A percentile compares a stretch with the other conserved stretches of the same genome.
phyloP scores from a whole-genome alignment of 1,140 invertebrate genomes.

The Lordiphosa stackelbergi region DNA sequence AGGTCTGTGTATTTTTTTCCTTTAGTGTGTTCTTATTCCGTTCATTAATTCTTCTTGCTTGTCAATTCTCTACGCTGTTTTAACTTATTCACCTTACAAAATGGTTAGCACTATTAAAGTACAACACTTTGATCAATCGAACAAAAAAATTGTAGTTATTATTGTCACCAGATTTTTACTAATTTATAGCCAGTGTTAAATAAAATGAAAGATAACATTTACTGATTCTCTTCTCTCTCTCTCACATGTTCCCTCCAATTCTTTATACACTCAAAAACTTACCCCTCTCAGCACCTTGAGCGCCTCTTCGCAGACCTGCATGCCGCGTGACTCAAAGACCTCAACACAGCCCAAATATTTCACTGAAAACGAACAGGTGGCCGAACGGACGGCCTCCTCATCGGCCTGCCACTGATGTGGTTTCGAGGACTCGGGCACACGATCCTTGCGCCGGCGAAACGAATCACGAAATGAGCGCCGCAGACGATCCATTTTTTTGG shows the following conservation, averaged over 20 bases:
- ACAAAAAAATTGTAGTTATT: too few species aligned
- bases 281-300: conserved; percentile 94
- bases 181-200: too few species aligned
- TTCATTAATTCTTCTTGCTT: too few species aligned
- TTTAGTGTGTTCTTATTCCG: too few species aligned
- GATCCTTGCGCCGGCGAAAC: conserved; percentile 90
- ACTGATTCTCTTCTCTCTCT: neutral
- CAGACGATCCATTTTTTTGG: conserved; percentile 93
- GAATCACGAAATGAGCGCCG: conserved; percentile 94
- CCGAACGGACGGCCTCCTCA: conserved; percentile 94
- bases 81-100: too few species aligned
- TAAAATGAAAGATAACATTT: too few species aligned
- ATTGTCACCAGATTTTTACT: too few species aligned
- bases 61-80: too few species aligned
- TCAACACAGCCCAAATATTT: conserved; percentile 99
- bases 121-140: too few species aligned
- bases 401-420: conserved; percentile 99
- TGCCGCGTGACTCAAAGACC: conserved; percentile 98
- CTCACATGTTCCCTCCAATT: neutral
- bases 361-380: conserved; percentile 97
- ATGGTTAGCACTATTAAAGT: too few species aligned
- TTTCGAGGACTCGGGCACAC: conserved; percentile 92
- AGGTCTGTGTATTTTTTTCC: too few species aligned
- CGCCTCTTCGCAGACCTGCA: conserved; percentile 99
- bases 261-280: conserved; percentile 71